A percentile compares a stretch with the other conserved stretches of the same genome.
Conservation (phyloP, 2,797 vertebrate species). For the Picus viridis region DNA sequence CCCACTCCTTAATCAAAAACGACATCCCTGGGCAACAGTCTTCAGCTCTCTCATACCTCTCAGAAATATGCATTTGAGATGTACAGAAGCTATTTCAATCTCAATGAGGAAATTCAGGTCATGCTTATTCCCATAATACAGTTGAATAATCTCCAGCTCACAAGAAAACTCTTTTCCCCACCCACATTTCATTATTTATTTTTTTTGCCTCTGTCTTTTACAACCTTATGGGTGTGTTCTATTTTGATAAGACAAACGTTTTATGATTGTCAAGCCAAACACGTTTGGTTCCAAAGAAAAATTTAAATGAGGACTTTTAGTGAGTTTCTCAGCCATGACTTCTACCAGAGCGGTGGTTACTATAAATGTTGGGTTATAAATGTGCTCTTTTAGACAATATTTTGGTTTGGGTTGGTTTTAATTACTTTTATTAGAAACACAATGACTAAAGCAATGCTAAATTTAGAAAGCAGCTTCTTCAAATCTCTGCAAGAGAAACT, state of each 20-base stretch:
- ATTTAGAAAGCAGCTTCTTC: constrained; percentile 4
- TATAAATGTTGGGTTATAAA: neutral
- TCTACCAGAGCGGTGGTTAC: neutral
- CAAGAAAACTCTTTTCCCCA: neutral
- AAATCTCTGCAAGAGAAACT: neutral
- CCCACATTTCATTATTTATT: neutral
- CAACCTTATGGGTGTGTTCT: neutral
- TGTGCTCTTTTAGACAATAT: neutral
- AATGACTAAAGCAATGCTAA: neutral
- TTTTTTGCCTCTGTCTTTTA: neutral
- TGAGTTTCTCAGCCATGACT: neutral
- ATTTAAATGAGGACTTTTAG: neutral
- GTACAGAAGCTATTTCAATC: neutral
- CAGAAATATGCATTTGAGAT: neutral
- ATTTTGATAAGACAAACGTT: neutral
- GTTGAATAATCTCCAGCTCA: neutral
- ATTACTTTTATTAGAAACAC: constrained; percentile 3
- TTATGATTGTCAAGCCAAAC: neutral
- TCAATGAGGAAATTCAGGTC: neutral
- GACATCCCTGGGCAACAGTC: neutral
- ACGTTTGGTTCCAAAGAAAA: neutral
- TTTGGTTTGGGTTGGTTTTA: neutral
- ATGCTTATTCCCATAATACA: neutral
- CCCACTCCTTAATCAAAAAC: neutral
- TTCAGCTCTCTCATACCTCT: neutral